These are phyloP conservation scores for Morphnarchus princeps DNA, from an alignment of 2,113 vertebrate genomes.

Conservation along the genomic window DNA sequence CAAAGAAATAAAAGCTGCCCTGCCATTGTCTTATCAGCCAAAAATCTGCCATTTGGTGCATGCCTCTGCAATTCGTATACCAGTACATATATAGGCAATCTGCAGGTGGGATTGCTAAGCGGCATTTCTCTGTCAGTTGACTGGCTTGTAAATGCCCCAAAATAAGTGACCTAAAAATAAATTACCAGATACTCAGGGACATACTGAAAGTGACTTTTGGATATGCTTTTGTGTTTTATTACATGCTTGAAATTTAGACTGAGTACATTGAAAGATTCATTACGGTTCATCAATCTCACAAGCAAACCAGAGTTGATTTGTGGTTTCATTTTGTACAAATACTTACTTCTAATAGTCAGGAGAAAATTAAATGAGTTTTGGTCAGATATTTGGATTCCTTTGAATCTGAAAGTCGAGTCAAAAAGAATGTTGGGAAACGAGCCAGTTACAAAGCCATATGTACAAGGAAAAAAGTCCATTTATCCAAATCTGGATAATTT, in stretches of 20 bases:
- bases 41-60: neutral
- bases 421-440: slow-evolving; percentile 25
- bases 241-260: slow-evolving; percentile 3
- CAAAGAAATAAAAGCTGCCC: neutral
- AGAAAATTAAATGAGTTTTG: slow-evolving; percentile 46
- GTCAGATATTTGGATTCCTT: slow-evolving; percentile 32
- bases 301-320: slow-evolving; percentile 25
- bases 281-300: neutral
- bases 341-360: neutral
- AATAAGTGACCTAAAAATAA: neutral
- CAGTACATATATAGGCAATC: neutral
- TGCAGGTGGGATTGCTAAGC: neutral
- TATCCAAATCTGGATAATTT: slow-evolving; percentile 25
- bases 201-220: neutral
- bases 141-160: neutral
- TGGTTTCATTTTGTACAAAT: slow-evolving; percentile 35
- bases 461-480: neutral
- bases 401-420: slow-evolving; percentile 31
- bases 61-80: neutral
- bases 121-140: neutral
- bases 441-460: slow-evolving; percentile 24
- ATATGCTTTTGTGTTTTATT: slow-evolving; percentile 14
- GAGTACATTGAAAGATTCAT: neutral
- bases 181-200: neutral
- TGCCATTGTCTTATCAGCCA: neutral